Evolutionary conservation across 2,797 vertebrate genomes (phyloP), one percentile per base, ranked within the genome.

Genomic region (Siniperca obscura): DNA sequence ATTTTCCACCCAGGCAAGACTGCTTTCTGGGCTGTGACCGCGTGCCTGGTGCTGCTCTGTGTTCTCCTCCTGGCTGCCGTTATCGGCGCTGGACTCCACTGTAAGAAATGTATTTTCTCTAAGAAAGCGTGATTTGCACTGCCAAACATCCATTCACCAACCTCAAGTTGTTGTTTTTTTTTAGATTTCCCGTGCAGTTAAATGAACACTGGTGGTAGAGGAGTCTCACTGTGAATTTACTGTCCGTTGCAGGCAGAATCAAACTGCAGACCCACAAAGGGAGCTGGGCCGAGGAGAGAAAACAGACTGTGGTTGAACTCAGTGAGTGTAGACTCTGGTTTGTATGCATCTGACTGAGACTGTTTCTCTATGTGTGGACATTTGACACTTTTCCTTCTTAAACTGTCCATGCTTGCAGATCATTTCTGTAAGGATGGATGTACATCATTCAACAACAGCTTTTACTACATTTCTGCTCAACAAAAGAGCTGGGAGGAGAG

Each of bases 21-120:
- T 36, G 27, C 7, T 14, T 16, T 27, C 53, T 46, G 40, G 19
- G 66, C 19, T 12, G 27, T 36, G 10, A 27, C 22, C 21, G 8
- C 59, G 19, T 76, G 46, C 52, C 27, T 85, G 70, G 13, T 8
- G 27, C 70, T 85, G 22, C 25, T 85, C 21, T 74, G 70, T 70
- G 34, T 30, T 77, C 27, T 81, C 42, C 66, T 81, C 13, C 25
- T 81, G 42, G 59, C 65, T 22, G 74, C 17, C 4, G 11, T 67
- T 17, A 64, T 46, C 22, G 22, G 25, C 53, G 48, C 27, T 3
- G 70, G 48, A 42, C 11, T 81, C 4, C 14, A 34, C 17, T 65
- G 64, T 70, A 53, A 74, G 57, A 38, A 30, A n/a, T 30, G 0
- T 44, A 16, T 27, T 52, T 38, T 48, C 10, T 59, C 11, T 36